These are phyloP conservation scores for Drosophila eugracilis DNA, from an alignment of 1,140 invertebrate genomes.

Conservation along the genomic window DNA sequence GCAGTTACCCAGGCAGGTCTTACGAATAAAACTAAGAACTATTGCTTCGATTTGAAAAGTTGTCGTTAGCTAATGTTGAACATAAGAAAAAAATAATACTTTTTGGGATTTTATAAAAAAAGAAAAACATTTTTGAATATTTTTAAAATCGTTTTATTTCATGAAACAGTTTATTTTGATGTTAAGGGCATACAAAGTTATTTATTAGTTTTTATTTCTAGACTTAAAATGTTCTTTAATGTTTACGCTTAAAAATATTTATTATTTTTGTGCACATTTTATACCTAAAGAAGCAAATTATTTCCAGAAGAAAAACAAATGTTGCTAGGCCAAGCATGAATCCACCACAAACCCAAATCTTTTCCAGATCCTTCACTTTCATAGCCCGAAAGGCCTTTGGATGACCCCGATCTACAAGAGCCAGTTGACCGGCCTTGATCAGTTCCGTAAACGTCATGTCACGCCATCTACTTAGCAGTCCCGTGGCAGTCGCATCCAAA, in stretches of 20 bases:
- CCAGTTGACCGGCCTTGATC: slow-evolving; percentile 57
- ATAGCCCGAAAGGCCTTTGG: slow-evolving; percentile 58
- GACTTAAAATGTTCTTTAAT: not conserved
- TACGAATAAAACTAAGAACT: too few species aligned
- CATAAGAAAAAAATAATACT: too few species aligned
- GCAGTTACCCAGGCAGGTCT: too few species aligned
- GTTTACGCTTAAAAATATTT: not conserved
- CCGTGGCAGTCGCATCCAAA: slow-evolving; percentile 48
- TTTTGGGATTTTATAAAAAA: too few species aligned
- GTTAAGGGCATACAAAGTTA: not conserved
- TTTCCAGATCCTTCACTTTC: slow-evolving; percentile 53
- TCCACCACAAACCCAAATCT: slow-evolving; percentile 41
- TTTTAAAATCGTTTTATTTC: not conserved
- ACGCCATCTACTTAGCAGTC: slow-evolving; percentile 56
- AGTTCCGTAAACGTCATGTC: slow-evolving; percentile 60
- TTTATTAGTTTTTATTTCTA: not conserved
- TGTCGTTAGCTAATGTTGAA: too few species aligned
- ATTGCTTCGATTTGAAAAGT: too few species aligned
- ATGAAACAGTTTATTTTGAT: not conserved
- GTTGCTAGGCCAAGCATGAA: slow-evolving; percentile 30
- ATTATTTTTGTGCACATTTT: not conserved
- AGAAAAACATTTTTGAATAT: too few species aligned
- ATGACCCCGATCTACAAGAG: slow-evolving; percentile 43
- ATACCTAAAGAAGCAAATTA: slow-evolving; percentile 1
- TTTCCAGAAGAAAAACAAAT: slow-evolving; percentile 41